These are phyloP conservation scores for Hylia prasina DNA, from an alignment of 2,113 vertebrate genomes.

Conservation along the genomic window DNA sequence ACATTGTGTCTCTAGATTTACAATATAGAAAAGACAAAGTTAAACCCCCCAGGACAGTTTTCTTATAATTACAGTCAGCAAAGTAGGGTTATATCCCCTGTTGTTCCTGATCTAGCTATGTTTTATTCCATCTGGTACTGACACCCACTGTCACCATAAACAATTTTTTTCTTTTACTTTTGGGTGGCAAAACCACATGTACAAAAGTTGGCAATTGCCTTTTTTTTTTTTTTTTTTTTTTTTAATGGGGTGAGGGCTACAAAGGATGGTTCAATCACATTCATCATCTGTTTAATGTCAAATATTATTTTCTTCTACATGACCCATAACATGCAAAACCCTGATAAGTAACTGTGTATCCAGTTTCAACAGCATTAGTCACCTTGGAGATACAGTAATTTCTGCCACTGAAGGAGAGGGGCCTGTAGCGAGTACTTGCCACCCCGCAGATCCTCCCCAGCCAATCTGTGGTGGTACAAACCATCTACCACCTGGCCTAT, in stretches of 20 bases:
- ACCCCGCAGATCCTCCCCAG: neutral
- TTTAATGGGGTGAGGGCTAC: neutral
- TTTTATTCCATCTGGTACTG: neutral
- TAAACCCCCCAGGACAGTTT: neutral
- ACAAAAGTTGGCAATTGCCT: neutral
- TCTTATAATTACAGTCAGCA: neutral
- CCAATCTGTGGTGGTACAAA: neutral
- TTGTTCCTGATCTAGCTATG: neutral
- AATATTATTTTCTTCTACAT: neutral
- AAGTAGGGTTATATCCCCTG: neutral
- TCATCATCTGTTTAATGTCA: neutral
- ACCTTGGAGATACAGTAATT: neutral
- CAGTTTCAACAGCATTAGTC: neutral
- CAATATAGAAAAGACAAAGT: neutral
- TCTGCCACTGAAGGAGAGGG: neutral
- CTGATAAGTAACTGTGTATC: neutral
- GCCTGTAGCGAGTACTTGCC: neutral
- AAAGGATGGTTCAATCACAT: neutral
- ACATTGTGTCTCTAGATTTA: neutral
- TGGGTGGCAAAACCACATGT: neutral
- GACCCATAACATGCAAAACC: neutral
- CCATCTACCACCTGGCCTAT: neutral
- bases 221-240: neutral
- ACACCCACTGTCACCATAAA: neutral
- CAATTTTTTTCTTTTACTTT: neutral